These are phyloP conservation scores for Agrochola litura DNA, from an alignment of 2,888 invertebrate genomes.

Conservation along the genomic window DNA sequence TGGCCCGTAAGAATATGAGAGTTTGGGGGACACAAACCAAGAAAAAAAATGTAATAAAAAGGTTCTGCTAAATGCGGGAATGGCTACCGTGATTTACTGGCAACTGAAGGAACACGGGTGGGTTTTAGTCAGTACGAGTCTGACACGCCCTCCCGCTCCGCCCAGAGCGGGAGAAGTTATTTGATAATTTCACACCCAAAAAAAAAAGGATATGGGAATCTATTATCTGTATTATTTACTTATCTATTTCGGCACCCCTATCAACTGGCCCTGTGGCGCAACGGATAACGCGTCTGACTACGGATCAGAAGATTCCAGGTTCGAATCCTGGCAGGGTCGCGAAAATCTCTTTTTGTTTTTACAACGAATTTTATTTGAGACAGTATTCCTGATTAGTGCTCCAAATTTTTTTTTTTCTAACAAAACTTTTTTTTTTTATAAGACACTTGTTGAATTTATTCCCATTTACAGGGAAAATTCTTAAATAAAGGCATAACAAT, in stretches of 20 bases:
- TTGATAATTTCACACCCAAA: too few relatives aligned
- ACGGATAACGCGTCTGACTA: slow-evolving; percentile 93
- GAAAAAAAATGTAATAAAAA: background rate
- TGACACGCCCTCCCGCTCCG: too few relatives aligned
- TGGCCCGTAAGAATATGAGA: background rate
- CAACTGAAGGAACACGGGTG: too few relatives aligned
- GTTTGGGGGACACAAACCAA: too few relatives aligned
- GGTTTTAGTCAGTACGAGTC: too few relatives aligned
- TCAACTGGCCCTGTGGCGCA: slow-evolving; percentile 91
- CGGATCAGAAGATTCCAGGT: slow-evolving; percentile 93
- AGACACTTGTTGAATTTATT: background rate
- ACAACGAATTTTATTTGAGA: background rate
- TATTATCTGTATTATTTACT: background rate
- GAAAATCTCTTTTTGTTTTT: slow-evolving; percentile 29
- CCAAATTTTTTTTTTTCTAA: background rate
- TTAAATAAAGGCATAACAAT: too few relatives aligned
- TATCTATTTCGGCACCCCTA: slow-evolving; percentile 16
- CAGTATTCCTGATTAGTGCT: background rate
- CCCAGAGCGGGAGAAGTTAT: too few relatives aligned
- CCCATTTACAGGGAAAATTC: background rate
- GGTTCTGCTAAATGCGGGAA: background rate
- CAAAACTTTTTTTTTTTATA: background rate
- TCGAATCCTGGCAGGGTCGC: slow-evolving; percentile 92
- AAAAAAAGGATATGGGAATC: rapidly evolving
- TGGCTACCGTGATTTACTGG: rapidly evolving